These are phyloP conservation scores for Microcebus murinus DNA, from an alignment of 2,113 vertebrate genomes.

Conservation along the genomic window DNA sequence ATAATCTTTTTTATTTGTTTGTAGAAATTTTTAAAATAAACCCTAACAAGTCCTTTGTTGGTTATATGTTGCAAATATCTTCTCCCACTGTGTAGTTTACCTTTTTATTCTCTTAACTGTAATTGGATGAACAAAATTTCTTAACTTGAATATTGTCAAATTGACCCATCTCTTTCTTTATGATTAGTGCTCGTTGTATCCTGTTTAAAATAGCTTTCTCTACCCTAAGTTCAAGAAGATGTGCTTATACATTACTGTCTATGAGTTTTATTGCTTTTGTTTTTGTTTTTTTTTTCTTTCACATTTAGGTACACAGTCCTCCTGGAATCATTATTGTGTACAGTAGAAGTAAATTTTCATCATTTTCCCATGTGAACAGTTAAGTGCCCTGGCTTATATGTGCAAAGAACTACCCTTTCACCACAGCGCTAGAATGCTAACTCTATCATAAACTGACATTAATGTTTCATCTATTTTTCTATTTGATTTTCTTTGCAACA, in stretches of 20 bases:
- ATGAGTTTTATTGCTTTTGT: not conserved
- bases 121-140: not conserved
- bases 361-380: not conserved
- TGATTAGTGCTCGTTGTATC: not conserved
- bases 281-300: not conserved
- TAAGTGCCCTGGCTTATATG: not conserved
- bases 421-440: not conserved
- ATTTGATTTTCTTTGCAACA: not conserved
- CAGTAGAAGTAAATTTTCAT: not conserved
- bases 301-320: not conserved
- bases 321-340: too few species aligned
- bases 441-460: not conserved
- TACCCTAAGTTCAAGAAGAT: not conserved
- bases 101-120: not conserved
- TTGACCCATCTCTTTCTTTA: not conserved
- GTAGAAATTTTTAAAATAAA: not conserved
- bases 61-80: not conserved
- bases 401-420: not conserved
- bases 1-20: not conserved
- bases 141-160: not conserved
- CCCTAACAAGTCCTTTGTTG: not conserved
- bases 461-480: not conserved
- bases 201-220: not conserved
- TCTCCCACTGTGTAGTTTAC: not conserved
- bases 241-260: not conserved